Percentiles rank a stretch among this genome's conserved stretches.
Conservation (phyloP, 2,888 invertebrate species). For the Stenolophus ochropezus region DNA sequence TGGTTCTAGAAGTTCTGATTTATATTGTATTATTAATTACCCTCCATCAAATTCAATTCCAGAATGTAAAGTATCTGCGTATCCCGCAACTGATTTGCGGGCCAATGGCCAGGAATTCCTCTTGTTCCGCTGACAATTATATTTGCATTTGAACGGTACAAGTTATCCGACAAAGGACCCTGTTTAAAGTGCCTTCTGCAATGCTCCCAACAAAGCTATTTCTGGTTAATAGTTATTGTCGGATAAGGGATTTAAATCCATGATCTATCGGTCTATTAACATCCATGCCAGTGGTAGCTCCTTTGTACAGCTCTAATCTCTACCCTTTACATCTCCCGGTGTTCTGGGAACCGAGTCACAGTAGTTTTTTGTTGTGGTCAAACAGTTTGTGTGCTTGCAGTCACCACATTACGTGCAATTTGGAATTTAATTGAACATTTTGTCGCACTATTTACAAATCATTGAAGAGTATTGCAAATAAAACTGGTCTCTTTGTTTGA, state of each 20-base stretch:
- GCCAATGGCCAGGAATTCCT: background rate
- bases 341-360: no score
- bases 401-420: no score
- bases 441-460: no score
- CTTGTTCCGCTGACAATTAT: background rate
- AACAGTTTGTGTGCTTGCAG: no score
- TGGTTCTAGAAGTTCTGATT: no score
- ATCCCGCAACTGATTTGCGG: background rate
- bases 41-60: background rate
- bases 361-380: no score
- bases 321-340: no score
- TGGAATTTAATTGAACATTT: no score
- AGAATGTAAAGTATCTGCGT: background rate
- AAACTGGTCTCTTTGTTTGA: no score
- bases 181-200: background rate
- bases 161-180: background rate
- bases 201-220: background rate
- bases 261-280: background rate
- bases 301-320: no score
- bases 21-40: no score
- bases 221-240: background rate
- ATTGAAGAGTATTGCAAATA: no score
- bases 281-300: background rate
- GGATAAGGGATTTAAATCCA: background rate
- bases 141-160: background rate